Percentiles rank a stretch among this genome's conserved stretches.
These are phyloP conservation scores for Silurus aristotelis DNA, from an alignment of 2,797 vertebrate species.

Conservation along the genomic window DNA sequence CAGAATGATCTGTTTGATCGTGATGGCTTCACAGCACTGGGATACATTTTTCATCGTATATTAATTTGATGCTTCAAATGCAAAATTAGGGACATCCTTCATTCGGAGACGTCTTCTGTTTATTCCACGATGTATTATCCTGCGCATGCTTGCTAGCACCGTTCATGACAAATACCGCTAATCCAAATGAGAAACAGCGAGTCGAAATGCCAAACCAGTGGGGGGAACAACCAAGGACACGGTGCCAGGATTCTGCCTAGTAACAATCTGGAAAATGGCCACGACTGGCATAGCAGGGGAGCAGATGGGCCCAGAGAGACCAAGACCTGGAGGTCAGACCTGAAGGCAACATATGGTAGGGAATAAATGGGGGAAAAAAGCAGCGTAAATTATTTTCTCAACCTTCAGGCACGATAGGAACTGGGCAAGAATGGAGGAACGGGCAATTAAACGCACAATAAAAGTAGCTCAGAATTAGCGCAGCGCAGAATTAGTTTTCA, in stretches of 20 bases:
- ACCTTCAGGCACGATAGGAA: not conserved
- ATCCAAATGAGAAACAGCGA: slow-evolving; percentile 17
- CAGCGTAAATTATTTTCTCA: slow-evolving; percentile 2
- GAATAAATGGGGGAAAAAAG: not conserved
- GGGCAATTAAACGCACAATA: slow-evolving; percentile 1
- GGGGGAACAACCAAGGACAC: slow-evolving; percentile 37
- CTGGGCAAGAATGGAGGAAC: not conserved
- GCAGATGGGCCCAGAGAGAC: slow-evolving; percentile 43
- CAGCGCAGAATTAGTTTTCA: not conserved
- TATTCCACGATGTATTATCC: not conserved
- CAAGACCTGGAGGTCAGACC: slow-evolving; percentile 24
- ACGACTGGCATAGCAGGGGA: slow-evolving; percentile 27
- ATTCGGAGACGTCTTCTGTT: not conserved
- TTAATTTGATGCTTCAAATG: not conserved
- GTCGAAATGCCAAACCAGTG: slow-evolving; percentile 1
- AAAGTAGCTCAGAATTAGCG: slow-evolving; percentile 15
- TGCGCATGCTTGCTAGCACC: not conserved
- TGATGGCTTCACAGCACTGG: not conserved
- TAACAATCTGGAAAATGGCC: slow-evolving; percentile 40
- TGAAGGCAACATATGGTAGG: not conserved
- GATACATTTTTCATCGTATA: not conserved
- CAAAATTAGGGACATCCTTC: not conserved
- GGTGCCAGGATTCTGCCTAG: slow-evolving; percentile 22
- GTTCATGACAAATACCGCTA: not conserved
- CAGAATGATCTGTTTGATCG: not conserved